Evolutionary conservation across 92 coral and sea anemone species (phyloP), one percentile per base, ranked within the genome.

Genomic region (Palythoa caribaeorum): DNA sequence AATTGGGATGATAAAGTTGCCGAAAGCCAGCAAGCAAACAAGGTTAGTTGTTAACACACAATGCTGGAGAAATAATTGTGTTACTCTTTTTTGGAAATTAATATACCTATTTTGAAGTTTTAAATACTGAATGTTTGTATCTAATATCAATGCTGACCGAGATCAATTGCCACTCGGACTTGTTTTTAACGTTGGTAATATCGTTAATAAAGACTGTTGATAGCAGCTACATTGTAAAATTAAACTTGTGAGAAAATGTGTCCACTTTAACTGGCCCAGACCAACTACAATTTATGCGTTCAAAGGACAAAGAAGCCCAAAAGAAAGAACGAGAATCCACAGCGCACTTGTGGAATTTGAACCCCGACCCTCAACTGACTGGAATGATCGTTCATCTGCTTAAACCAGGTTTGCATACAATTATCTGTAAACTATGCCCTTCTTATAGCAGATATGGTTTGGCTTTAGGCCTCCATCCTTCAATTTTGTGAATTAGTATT

Each of bases 321-420:
- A 92, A 87, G 92, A 96, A 94, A 86, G 97, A 96, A 83, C 96
- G 96, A 2, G 93, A 95, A 79, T 89, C 93, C 16, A 94, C 99
- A n/a, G 91, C 98, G 11, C 99, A 96, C 86, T 86, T 96, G 87
- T 96, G 99, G 99, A 96, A 96, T 86, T 87, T 96, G 71, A 96
- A 96, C 86, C 96, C 98, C 62, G 99, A 96, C 90, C 94, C 98
- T 59, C 98, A 94, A 84, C 81, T 96, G 77, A 94, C 96, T 38
- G 95, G 98, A 71, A 96, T 96, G 99, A 93, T 96, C 71, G 92
- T 92, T 1, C 93, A 96, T 40, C 94, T 96, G 57, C 85, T 96
- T 40, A 91, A 95, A 70, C 89, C 93, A 79, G 99, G 99, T 96
- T 88, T 55, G 87, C 17, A 36, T 35, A 35, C 8, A 2, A 4